Conservation (phyloP, 53 echinoderm and acorn worm species). For the Patiria pectinifera region DNA sequence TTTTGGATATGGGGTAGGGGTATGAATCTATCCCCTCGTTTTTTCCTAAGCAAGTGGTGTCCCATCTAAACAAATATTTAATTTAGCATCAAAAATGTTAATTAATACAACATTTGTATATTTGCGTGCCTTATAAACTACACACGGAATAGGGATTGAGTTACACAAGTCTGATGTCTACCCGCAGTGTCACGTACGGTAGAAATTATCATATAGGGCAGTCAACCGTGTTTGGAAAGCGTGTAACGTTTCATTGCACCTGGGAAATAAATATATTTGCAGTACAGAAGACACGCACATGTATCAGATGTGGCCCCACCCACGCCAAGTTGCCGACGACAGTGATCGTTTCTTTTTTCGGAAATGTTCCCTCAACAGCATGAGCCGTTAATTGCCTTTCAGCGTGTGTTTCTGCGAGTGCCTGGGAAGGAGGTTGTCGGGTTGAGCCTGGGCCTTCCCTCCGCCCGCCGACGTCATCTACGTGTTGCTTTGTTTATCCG, state of each 20-base stretch:
- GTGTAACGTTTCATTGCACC: background rate
- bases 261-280: conserved; percentile 4
- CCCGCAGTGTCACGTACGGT: too few species aligned
- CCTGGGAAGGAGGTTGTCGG: background rate
- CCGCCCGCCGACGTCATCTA: background rate
- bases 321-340: background rate
- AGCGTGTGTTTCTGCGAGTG: background rate
- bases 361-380: background rate
- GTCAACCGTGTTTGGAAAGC: background rate
- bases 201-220: background rate
- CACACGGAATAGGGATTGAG: too few species aligned
- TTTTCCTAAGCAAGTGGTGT: too few species aligned
- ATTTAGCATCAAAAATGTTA: too few species aligned
- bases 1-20: too few species aligned
- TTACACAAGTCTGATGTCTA: too few species aligned
- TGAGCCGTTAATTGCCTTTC: conserved; percentile 2
- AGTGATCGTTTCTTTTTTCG: background rate
- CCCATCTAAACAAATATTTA: too few species aligned
- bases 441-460: background rate
- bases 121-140: too few species aligned
- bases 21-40: too few species aligned
- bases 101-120: too few species aligned
- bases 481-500: conserved; percentile 33
- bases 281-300: too few species aligned
- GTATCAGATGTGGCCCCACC: too few species aligned